Evolutionary conservation across 2,113 vertebrate genomes (phyloP).

Genomic region (Anhinga rufa): DNA sequence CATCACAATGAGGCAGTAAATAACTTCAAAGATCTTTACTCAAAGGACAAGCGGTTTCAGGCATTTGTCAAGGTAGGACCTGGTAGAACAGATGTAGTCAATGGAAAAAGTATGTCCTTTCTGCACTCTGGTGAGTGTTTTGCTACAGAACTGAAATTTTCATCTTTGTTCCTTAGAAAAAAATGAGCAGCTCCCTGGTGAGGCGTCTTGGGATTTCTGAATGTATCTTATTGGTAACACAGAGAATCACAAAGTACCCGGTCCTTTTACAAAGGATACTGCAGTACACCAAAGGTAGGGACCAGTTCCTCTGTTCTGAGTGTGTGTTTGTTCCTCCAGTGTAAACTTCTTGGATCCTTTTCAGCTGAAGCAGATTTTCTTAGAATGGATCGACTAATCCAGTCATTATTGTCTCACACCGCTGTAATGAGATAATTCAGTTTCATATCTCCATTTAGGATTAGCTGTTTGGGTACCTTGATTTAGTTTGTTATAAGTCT

Average conservation of each 20-base stretch:
- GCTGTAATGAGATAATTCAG: not conserved
- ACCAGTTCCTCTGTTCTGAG: not conserved
- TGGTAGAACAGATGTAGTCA: accelerated
- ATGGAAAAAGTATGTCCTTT: not conserved
- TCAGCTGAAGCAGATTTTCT: not conserved
- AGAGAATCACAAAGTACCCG: slow-evolving; percentile 96
- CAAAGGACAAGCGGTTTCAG: slow-evolving; percentile 94
- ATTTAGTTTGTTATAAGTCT: not conserved
- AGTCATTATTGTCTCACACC: not conserved
- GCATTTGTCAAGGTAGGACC: slow-evolving; percentile 88
- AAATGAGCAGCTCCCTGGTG: slow-evolving; percentile 92
- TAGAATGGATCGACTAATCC: not conserved
- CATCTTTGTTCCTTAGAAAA: slow-evolving; percentile 78
- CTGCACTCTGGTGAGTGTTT: not conserved
- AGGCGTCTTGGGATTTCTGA: slow-evolving; percentile 92
- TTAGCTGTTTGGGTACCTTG: not conserved
- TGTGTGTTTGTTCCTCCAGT: not conserved
- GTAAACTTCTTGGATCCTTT: not conserved
- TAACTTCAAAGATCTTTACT: slow-evolving; percentile 90
- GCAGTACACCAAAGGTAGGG: slow-evolving; percentile 89
- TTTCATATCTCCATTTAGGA: not conserved
- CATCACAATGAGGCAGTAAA: slow-evolving; percentile 94
- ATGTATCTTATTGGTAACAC: slow-evolving; percentile 94
- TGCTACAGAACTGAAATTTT: not conserved
- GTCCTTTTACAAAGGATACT: slow-evolving; percentile 91